Conservation (phyloP, 2,113 vertebrate genomes). For the Sterrhoptilus dennistouni region DNA sequence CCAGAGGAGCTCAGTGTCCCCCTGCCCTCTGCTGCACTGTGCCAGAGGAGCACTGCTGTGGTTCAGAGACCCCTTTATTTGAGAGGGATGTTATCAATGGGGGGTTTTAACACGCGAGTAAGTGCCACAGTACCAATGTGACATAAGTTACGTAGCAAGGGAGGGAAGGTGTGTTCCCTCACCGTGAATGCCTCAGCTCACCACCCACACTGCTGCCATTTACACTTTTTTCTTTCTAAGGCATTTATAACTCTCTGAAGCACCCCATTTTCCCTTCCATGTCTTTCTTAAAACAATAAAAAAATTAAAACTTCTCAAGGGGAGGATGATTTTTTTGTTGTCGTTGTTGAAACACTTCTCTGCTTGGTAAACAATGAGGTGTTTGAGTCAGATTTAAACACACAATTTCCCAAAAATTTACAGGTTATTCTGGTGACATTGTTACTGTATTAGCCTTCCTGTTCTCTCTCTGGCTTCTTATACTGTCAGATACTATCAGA, state of each 20-base stretch:
- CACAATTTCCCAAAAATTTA: not conserved
- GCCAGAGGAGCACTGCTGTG: not conserved
- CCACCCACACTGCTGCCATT: not conserved
- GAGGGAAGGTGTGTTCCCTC: not conserved
- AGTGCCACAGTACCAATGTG: not conserved
- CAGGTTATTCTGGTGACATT: not conserved
- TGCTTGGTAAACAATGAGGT: not conserved
- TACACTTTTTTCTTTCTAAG: not conserved
- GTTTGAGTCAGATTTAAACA: not conserved
- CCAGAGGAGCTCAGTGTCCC: not conserved
- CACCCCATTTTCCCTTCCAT: not conserved
- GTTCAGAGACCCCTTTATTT: not conserved
- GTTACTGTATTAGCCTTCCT: conserved; percentile 17
- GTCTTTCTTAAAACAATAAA: not conserved
- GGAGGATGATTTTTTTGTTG: not conserved
- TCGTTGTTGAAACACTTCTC: not conserved
- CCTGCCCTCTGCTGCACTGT: not conserved
- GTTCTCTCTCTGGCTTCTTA: conserved; percentile 26
- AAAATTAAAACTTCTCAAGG: not conserved
- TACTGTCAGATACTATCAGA: conserved; percentile 39
- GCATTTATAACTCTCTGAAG: not conserved
- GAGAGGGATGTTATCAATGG: not conserved
- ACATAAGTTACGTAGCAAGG: not conserved
- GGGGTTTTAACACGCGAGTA: not conserved
- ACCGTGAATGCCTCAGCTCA: not conserved